Evolutionary conservation across 2,113 vertebrate species (phyloP), one percentile per base, ranked within the genome.

Genomic region (Oenanthe oenanthe): DNA sequence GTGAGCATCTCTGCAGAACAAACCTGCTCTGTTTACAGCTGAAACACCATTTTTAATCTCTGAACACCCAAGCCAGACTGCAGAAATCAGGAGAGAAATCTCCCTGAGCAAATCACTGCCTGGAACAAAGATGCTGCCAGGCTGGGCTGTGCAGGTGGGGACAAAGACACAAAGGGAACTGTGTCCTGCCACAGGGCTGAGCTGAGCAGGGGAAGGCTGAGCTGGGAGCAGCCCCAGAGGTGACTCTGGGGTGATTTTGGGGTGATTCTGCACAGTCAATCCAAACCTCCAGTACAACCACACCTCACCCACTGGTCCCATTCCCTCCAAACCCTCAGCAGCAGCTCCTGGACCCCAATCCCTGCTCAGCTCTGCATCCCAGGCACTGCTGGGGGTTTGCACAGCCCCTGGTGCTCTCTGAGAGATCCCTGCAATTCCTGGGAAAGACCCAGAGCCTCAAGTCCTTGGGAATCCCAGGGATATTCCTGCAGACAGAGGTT

Each of bases 241-340:
- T 28, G 25, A 13, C 32, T 38, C 7, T n/a, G 53, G 29, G n/a
- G 42, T 25, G 34, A 4, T 13, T 68, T 24, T 7, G 10, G 38
- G 79, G 57, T 21, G 43, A 19, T 36, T 88, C 38, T 34, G 10
- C 51, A 54, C 20, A 12, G 17, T 14, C 57, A 17, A 28, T 34
- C 31, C 34, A 60, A 51, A 53, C 26, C 40, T 25, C 14, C 45
- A 15, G 31, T 1, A 2, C 2, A 43, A 54, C 32, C 67, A 42
- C 66, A 32, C 7, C 22, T 17, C 89, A 45, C 9, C 1, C 2
- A 24, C 32, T 1, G 3, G 5, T 17, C 61, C 20, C 7, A 13
- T 1, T 63, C 40, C 36, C 66, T 54, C 28, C 45, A 28, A 61
- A 51, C 24, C 13, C 60, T 31, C 28, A 12, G 20, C 45, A 71